Evolutionary conservation across 2,888 invertebrate species (phyloP), one percentile per base, ranked within the genome.

Genomic region (Drosophila macrospina): DNA sequence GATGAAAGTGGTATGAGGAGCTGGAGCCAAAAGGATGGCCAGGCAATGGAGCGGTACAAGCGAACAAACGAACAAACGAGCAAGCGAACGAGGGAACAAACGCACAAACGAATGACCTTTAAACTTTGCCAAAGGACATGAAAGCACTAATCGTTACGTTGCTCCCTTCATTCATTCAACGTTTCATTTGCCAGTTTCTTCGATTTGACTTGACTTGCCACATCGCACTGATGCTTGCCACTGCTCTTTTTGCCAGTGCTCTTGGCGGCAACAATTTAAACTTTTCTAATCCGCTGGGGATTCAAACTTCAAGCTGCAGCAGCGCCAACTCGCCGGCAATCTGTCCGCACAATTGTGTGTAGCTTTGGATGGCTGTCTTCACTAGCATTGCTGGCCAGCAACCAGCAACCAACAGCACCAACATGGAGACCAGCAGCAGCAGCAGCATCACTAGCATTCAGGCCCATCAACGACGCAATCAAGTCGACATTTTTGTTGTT

Each of bases 101-200:
- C 20, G 62, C 69, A 77, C 78, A 70, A 69, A 71, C 64, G 73
- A 76, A 81, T 90, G 90, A 90, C 90, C 90, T 90, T 89, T 90
- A 86, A 90, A 88, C 88, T 90, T 81, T 80, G 78, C 68, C 74
- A 83, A 89, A 90, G 90, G 89, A 90, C 89, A 88, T 82, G 86
- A 86, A 86, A 82, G 86, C 86, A 89, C 89, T 88, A 89, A 89
- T 89, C 88, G 88, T 89, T 89, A 88, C 89, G 84, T 89, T 89
- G 88, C 88, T 78, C 75, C 74, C 75, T 79, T 79, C 86, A 80
- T 84, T 69, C 72, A 67, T 65, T 71, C 81, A 79, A 20, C 20
- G 20, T 20, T 20, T 80, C 77, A 77, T 74, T 78, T 78, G 80
- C 75, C 70, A 78, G 80, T 79, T 81, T 80, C 87, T 86, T 85